phyloP scores from a whole-genome alignment of 37 sponge, comb jelly and placozoan genomes.

The Beroe forskalii region DNA sequence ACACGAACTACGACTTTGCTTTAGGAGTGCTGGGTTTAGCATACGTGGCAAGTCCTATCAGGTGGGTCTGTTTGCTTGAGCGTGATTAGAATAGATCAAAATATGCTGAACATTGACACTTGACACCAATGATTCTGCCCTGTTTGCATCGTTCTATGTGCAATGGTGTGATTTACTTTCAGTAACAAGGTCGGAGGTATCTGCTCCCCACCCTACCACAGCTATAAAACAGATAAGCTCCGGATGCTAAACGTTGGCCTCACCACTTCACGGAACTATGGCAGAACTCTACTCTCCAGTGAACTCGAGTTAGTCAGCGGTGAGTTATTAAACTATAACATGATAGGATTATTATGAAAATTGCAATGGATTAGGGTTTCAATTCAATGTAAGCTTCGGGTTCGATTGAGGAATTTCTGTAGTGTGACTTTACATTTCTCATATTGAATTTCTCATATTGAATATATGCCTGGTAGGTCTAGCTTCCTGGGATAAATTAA shows the following conservation, averaged over 20 bases:
- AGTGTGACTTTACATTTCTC: too few relatives aligned
- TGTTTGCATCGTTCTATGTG: too few relatives aligned
- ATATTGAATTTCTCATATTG: too few relatives aligned
- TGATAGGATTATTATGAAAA: too few relatives aligned
- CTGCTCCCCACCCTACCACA: constrained; percentile 44
- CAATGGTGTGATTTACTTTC: not conserved
- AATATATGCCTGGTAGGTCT: too few relatives aligned
- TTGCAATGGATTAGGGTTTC: too few relatives aligned
- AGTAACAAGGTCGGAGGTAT: constrained; percentile 65
- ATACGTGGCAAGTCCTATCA: constrained; percentile 71
- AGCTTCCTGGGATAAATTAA: too few relatives aligned
- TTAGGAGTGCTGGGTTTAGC: constrained; percentile 76
- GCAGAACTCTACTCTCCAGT: constrained; percentile 49
- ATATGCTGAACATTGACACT: too few relatives aligned
- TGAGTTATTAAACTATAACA: not conserved
- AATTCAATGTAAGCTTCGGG: too few relatives aligned
- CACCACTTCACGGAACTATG: constrained; percentile 62
- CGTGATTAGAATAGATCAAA: too few relatives aligned
- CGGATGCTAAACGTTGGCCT: constrained; percentile 49
- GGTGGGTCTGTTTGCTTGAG: not conserved
- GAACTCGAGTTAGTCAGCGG: constrained; percentile 60
- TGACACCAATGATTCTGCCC: too few relatives aligned
- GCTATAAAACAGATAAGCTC: not conserved
- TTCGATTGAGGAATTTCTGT: too few relatives aligned
- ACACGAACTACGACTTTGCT: constrained; percentile 68